phyloP scores from a whole-genome alignment of 1,140 invertebrate genomes.

The Caerostris darwini region DNA sequence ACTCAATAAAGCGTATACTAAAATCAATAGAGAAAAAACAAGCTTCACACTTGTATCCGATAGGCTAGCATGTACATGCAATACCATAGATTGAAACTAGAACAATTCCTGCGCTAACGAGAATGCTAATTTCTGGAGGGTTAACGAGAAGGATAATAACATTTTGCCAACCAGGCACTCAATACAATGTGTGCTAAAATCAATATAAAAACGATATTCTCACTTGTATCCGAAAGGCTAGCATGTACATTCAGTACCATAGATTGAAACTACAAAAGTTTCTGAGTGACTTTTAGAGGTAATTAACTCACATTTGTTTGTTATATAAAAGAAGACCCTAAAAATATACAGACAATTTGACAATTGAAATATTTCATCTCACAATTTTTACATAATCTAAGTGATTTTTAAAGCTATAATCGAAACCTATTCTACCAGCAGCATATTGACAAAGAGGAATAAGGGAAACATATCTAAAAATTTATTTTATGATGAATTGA shows the following conservation, averaged over 20 bases:
- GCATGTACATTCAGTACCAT: constrained; percentile 72
- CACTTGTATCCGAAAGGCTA: constrained; percentile 71
- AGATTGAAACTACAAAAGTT: constrained; percentile 42
- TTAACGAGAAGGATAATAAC: not conserved
- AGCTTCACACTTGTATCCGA: constrained; percentile 63
- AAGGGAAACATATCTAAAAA: no score
- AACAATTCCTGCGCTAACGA: not conserved
- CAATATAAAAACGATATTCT: constrained; percentile 40
- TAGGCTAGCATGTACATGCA: constrained; percentile 71
- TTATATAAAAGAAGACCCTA: no score
- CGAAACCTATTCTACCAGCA: no score
- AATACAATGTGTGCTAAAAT: constrained; percentile 54
- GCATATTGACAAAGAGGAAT: no score
- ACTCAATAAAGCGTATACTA: constrained; percentile 28
- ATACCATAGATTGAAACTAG: constrained; percentile 59
- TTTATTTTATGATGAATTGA: no score
- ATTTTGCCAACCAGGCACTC: not conserved
- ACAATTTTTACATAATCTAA: no score
- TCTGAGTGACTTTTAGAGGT: no score
- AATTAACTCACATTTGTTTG: no score
- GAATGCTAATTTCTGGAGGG: not conserved
- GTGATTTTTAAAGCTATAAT: no score
- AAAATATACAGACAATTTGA: no score
- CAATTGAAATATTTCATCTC: no score
- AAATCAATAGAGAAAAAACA: constrained; percentile 66